phyloP scores from a whole-genome alignment of 2,113 vertebrate genomes.

The Pluvianellus socialis region DNA sequence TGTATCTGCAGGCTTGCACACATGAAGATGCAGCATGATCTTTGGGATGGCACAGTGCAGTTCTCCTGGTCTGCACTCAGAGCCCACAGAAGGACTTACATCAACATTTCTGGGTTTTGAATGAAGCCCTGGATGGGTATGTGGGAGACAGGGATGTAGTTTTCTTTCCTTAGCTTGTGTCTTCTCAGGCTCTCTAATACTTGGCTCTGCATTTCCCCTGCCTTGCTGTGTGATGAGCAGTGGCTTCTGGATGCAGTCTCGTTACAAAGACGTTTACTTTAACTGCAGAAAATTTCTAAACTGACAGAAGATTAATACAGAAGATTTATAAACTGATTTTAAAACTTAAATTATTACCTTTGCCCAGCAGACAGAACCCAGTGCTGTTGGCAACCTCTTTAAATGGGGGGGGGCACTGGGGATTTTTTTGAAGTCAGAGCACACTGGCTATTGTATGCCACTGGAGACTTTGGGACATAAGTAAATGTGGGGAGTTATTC shows the following conservation, averaged over 20 bases:
- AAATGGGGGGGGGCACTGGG: not conserved
- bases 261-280: not conserved
- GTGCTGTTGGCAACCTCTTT: not conserved
- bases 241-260: not conserved
- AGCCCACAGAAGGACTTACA: not conserved
- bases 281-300: not conserved
- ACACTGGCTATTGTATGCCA: not conserved
- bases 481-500: not conserved
- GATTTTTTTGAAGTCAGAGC: not conserved
- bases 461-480: not conserved
- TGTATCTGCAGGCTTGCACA: not conserved
- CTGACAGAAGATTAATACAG: not conserved
- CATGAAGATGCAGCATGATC: not conserved
- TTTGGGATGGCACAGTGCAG: not conserved
- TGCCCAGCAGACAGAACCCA: not conserved
- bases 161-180: not conserved
- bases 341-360: not conserved
- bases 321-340: not conserved
- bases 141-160: fast-evolving
- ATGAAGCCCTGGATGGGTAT: not conserved
- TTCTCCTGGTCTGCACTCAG: not conserved
- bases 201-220: not conserved
- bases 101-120: not conserved
- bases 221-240: not conserved
- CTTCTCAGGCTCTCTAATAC: not conserved